Base-by-base conservation (phyloP, 1,140 invertebrate genomes). In the Nasonia vitripennis region DNA sequence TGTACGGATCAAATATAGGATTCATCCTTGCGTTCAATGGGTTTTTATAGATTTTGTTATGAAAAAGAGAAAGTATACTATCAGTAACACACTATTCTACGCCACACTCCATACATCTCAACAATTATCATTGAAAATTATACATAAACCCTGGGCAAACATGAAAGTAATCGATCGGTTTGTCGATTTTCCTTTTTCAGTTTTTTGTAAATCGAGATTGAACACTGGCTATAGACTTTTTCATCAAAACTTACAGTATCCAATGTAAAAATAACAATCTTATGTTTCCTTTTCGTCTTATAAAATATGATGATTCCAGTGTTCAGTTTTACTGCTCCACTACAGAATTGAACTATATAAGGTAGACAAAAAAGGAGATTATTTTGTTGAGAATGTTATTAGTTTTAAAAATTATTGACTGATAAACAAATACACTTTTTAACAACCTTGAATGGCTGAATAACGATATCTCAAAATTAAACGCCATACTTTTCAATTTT, bases 101-200 rank as follows among this genome's bases (percentile, higher is more conserved):
- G 12, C 48, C 34, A 73, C 31, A 79, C 48, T 3, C 10, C 23
- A 83, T 48, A 83, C 34, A 83, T 17, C 12, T 41, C 62, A 68
- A 67, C 0, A 34, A 68, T 14, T 34, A n/a, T 73, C 68, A 84
- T 41, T 62, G 83, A 41, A 71, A 51, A 10, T 34, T 78, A 4
- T 48, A 80, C 85, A 85, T 88, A 91, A 92, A 92, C 91, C 91
- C 91, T 92, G 91, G 91, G 91, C 91, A 92, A 85, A 68, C 23
- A 79, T 7, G 41, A 73, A 41, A 41, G 71, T 70, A 70, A 71
- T 2, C 11, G 23, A 31, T 71, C 68, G 68, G 14, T 31, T 34
- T 62, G 55, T 62, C 5, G 20, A 62, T n/a, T 62, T 62, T 62
- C 20, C 55, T n/a, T 62, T 62, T 62, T n/a, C 55, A 62, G 20